Evolutionary conservation across 2,888 invertebrate species (phyloP).

Genomic region (Pandemis heparana): DNA sequence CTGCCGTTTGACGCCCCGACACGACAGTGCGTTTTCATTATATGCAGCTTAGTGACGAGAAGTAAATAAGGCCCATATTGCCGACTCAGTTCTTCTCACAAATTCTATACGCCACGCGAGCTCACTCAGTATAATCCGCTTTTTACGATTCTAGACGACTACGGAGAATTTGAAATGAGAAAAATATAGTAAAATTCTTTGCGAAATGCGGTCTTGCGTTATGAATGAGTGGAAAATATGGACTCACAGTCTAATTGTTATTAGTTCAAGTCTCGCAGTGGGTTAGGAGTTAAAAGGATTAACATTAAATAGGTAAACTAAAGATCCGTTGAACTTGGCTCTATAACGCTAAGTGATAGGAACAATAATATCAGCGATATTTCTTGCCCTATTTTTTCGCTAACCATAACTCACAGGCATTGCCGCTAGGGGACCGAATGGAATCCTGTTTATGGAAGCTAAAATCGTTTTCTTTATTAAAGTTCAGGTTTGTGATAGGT

Average conservation of each 20-base stretch:
- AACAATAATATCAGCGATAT: constrained; percentile 19
- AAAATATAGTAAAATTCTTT: constrained; percentile 80
- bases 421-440: constrained; percentile 58
- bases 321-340: background rate
- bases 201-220: constrained; percentile 68
- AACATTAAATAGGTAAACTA: background rate
- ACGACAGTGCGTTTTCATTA: constrained; percentile 85
- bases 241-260: constrained; percentile 16
- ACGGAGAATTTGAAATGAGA: constrained; percentile 82
- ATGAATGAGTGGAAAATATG: constrained; percentile 70
- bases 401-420: constrained; percentile 38
- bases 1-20: constrained; percentile 74
- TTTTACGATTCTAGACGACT: constrained; percentile 83
- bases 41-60: constrained; percentile 83
- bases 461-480: constrained; percentile 65
- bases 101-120: constrained; percentile 77
- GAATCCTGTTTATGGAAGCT: constrained; percentile 58
- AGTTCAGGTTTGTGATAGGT: constrained; percentile 68
- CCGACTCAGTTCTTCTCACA: constrained; percentile 77
- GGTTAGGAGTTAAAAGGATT: background rate
- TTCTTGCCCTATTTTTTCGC: constrained; percentile 10
- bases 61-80: constrained; percentile 84
- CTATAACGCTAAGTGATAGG: background rate
- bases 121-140: constrained; percentile 80
- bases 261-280: background rate